Evolutionary conservation across 1,140 invertebrate species (phyloP), one percentile per base, ranked within the genome.

Genomic region (Diorhabda carinulata): DNA sequence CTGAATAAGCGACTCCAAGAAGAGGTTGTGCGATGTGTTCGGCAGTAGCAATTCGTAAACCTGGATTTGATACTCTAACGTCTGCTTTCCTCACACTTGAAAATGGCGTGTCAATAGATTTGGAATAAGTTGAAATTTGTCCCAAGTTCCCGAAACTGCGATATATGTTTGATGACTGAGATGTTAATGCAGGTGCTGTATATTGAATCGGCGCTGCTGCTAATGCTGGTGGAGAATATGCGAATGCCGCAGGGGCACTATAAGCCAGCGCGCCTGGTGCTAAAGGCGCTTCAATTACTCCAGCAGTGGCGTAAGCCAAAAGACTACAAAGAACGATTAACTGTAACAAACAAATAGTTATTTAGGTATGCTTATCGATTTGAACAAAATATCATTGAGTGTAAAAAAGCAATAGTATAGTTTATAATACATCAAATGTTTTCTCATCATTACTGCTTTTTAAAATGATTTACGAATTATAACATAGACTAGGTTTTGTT

Each of bases 91-190:
- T 86, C 44, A 87, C 86, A 75, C 86, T 89, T 41, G 88, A 89
- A 82, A 86, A 91, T 3, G 89, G 88, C 2, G 88, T 90, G 72
- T 88, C 86, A 63, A 90, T 84, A 59, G 86, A 85, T 73, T 89
- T 90, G 0, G 84, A 84, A 73, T 88, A 86, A 44, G 86, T 87
- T 2, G 88, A 87, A 40, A 90, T 82, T 78, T 87, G 81, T 25
- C 86, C 87, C 41, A 90, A 78, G 77, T 90, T 90, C 66, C 86
- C 89, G 0, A 82, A 83, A 69, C 85, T 87, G 42, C 88, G 80
- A 41, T 86, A 77, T 57, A 87, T 88, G 77, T 90, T 89, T 60
- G 85, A 83, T 4, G 86, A 85, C 66, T 87, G 87, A 0, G 86
- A 83, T 43, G 87, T 86, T 47, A 88, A 78, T 0, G 88, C 84